Conservation (phyloP, 2,113 vertebrate genomes). For the Nothoprocta pentlandii region DNA sequence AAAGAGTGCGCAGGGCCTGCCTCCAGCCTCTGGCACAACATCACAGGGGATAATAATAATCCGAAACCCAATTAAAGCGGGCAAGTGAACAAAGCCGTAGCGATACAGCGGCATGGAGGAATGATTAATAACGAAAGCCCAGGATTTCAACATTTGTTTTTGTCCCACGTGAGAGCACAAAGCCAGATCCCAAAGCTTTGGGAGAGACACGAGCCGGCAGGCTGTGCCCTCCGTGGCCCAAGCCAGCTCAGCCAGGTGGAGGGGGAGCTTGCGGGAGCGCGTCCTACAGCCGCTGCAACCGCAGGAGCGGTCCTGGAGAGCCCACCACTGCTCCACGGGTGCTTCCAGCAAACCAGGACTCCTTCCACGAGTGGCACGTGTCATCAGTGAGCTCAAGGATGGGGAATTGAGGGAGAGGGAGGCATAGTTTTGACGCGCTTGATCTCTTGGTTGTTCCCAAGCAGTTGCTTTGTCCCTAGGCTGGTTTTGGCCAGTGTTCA, state of each 20-base stretch:
- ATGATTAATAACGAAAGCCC: not conserved
- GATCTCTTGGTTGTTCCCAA: not conserved
- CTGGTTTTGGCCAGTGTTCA: not conserved
- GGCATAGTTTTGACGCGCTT: not conserved
- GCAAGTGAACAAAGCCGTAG: not conserved
- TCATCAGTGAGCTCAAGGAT: not conserved
- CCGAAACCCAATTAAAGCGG: constrained; percentile 32
- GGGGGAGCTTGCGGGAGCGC: not conserved
- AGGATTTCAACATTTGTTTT: constrained; percentile 46
- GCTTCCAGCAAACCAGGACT: not conserved
- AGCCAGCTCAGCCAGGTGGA: not conserved
- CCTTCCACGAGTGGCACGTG: not conserved
- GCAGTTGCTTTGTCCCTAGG: not conserved
- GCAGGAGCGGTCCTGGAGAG: too few relatives aligned
- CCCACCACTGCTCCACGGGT: not conserved
- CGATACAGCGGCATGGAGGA: not conserved
- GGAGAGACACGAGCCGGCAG: not conserved
- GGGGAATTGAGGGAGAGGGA: not conserved
- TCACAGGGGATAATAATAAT: constrained; percentile 29
- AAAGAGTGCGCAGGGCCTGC: not conserved
- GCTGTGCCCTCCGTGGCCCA: not conserved
- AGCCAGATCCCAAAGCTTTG: not conserved
- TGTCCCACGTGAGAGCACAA: not conserved
- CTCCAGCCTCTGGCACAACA: constrained; percentile 52
- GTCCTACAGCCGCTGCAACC: not conserved